Evolutionary conservation across 2,113 vertebrate species (phyloP), one percentile per base, ranked within the genome.

Genomic region (Sylvia atricapilla): DNA sequence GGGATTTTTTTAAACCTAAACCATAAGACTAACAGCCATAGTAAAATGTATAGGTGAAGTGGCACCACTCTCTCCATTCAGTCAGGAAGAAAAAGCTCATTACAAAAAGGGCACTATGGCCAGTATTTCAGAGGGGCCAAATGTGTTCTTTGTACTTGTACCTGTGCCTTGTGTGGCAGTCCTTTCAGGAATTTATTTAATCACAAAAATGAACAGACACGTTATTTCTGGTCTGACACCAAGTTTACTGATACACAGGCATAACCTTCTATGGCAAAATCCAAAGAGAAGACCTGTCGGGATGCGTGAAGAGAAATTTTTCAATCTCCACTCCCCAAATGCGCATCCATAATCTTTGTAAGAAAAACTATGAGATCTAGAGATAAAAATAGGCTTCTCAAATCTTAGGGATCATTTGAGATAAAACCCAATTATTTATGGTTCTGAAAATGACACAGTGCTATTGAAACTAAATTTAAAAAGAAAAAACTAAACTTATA

Each of bases 1-100:
- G 30, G 53, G 82, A 56, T 80, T 94, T 93, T 89, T 89, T 91
- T 30, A 80, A 96, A 90, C 4, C 15, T 35, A 91, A 85, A 62
- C 39, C 44, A 9, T 53, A 73, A 73, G 73, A 87, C 12, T 39
- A 89, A 84, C 6, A 50, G 31, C 52, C 19, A 27, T 52, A 59
- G 80, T 41, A 37, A 74, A 86, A 90, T 47, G 31, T n/a, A n/a
- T 8, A 1, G 3, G 76, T 62, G 53, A 81, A 60, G 33, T 58
- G n/a, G 25, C 21, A 55, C 30, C 0, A 5, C 47, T 79, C 22
- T 76, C 12, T 76, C 58, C 47, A 46, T 4, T 35, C 18, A 52
- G 13, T 19, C 52, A 74, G 67, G 67, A 90, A 37, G 73, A 83
- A 74, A 33, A 84, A 11, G 19, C 30, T 92, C 13, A 1, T 75